A percentile compares a stretch with the other conserved stretches of the same genome.
Evolutionary conservation across 2,797 vertebrate species (phyloP).

Genomic region (Pempheris klunzingeri): DNA sequence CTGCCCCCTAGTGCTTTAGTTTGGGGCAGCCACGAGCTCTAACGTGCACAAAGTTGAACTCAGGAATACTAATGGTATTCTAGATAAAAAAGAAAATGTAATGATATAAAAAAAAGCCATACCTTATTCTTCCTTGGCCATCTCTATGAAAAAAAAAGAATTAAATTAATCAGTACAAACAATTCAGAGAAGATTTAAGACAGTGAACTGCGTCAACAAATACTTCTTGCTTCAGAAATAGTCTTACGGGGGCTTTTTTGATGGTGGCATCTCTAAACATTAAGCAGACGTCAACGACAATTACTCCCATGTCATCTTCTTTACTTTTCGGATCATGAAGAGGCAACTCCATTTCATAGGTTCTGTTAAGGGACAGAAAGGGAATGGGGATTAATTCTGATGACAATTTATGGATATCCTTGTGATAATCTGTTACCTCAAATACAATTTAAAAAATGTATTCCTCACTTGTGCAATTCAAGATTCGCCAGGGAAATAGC

Average conservation of each 20-base stretch:
- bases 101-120: conserved; percentile 27
- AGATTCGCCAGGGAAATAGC: conserved; percentile 85
- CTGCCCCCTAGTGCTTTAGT: conserved; percentile 92
- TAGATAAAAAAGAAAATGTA: neutral
- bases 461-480: conserved; percentile 91
- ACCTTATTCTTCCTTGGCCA: conserved; percentile 89
- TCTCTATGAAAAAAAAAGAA: conserved; percentile 77
- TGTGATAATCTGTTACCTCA: neutral
- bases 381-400: neutral
- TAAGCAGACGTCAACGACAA: conserved; percentile 90
- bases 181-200: conserved; percentile 24
- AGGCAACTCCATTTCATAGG: conserved; percentile 86
- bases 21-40: conserved; percentile 3
- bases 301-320: conserved; percentile 94
- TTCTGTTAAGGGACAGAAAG: conserved; percentile 77
- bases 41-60: neutral
- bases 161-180: conserved; percentile 41
- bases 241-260: conserved; percentile 87
- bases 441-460: conserved; percentile 2
- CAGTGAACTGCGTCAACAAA: conserved; percentile 38
- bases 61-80: neutral
- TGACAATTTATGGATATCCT: neutral
- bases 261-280: conserved; percentile 90
- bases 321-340: conserved; percentile 93
- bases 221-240: conserved; percentile 12